Evolutionary conservation across 1,140 invertebrate species (phyloP).

Genomic region (Zaprionus lachaisei): DNA sequence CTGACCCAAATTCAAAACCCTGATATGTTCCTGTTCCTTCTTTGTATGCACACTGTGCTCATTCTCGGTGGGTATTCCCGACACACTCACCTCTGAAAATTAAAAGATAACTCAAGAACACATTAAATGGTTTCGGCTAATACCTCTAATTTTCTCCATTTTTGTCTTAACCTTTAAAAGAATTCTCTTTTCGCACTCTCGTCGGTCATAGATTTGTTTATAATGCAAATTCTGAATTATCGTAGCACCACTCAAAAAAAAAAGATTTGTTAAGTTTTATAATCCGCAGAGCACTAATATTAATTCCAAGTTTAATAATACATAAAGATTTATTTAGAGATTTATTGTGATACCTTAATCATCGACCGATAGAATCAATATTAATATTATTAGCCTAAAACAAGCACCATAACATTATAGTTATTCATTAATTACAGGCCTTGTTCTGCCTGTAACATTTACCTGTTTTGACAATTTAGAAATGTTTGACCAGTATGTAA

Average conservation of each 20-base stretch:
- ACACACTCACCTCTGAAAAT: background rate
- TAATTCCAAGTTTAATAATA: too few relatives aligned
- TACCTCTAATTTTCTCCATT: conserved; percentile 97
- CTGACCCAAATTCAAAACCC: conserved; percentile 3
- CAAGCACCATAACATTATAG: too few relatives aligned
- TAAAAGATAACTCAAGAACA: background rate
- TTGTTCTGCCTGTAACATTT: too few relatives aligned
- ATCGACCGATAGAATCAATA: too few relatives aligned
- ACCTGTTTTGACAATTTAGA: too few relatives aligned
- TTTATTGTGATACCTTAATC: too few relatives aligned
- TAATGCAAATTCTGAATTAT: conserved; percentile 95
- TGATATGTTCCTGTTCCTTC: background rate
- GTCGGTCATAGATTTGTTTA: conserved; percentile 94
- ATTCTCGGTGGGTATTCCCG: background rate
- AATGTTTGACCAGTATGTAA: too few relatives aligned
- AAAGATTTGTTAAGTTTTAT: too few relatives aligned
- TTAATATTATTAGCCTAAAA: too few relatives aligned
- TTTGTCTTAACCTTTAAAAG: conserved; percentile 97
- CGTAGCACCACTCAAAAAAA: conserved; percentile 92
- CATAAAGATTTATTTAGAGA: too few relatives aligned
- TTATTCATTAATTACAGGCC: too few relatives aligned
- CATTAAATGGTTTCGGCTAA: conserved; percentile 28
- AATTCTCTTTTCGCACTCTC: conserved; percentile 92
- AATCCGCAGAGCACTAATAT: too few relatives aligned
- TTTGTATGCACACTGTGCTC: background rate